phyloP scores from a whole-genome alignment of 1,140 invertebrate genomes.

The Trichomalopsis sarcophagae region DNA sequence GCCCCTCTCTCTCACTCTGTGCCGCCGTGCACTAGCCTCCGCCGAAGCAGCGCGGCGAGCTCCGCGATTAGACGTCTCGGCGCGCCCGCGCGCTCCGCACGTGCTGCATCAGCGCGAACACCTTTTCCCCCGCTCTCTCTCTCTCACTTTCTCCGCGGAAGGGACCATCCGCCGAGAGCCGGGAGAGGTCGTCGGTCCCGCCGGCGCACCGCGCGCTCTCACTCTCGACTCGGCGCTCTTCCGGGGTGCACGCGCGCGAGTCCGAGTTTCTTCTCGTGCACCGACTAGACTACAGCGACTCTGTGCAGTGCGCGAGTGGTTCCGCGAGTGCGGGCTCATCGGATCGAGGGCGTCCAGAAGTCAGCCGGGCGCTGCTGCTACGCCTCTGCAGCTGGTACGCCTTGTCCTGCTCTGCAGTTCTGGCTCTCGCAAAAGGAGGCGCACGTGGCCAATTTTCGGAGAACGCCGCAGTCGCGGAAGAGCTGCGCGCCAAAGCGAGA shows the following conservation, averaged over 20 bases:
- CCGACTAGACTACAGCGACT: no score
- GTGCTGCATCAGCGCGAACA: no score
- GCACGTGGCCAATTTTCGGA: background rate
- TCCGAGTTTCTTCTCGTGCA: background rate
- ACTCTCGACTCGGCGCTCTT: background rate
- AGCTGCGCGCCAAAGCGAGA: constrained; percentile 30
- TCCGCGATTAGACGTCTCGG: background rate
- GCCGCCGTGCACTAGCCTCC: no score
- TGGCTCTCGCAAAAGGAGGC: no score
- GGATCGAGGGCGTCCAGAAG: background rate
- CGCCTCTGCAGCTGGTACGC: background rate
- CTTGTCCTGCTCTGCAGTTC: no score
- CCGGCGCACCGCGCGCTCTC: background rate
- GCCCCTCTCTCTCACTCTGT: no score
- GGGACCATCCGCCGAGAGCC: background rate
- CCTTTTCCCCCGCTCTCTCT: no score
- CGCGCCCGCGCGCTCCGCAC: background rate
- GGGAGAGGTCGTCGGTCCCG: background rate
- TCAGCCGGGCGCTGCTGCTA: background rate
- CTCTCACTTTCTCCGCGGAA: background rate
- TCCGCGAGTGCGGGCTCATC: background rate
- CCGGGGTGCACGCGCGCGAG: background rate
- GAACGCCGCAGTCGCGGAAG: constrained; percentile 2
- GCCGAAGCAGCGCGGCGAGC: background rate
- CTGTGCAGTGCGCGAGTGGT: background rate